Conservation (phyloP, 2,797 vertebrate species). For the Sebastolobus altivelis region DNA sequence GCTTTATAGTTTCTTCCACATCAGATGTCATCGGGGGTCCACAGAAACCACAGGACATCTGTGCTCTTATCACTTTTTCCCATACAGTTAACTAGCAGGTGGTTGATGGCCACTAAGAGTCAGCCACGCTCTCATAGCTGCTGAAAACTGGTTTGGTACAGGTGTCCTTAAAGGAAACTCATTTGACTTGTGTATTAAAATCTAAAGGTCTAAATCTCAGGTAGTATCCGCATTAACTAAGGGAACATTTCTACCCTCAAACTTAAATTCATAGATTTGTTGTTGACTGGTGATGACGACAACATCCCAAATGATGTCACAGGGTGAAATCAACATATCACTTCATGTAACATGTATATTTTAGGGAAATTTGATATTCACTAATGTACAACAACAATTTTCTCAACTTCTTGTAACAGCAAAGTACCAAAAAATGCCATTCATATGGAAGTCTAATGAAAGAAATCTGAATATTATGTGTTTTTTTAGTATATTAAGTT, state of each 20-base stretch:
- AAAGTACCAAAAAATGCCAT: neutral
- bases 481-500: neutral
- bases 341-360: neutral
- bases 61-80: slow-evolving; percentile 80
- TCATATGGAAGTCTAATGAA: neutral
- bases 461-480: neutral
- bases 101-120: slow-evolving; percentile 35
- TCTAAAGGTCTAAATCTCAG: neutral
- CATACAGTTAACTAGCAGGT: slow-evolving; percentile 59
- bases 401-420: neutral
- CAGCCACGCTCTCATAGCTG: slow-evolving; percentile 8
- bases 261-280: neutral
- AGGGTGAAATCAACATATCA: neutral
- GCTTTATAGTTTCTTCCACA: slow-evolving; percentile 47
- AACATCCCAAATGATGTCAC: neutral
- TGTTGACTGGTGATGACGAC: neutral
- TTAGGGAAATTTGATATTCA: neutral
- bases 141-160: slow-evolving; percentile 5
- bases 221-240: neutral
- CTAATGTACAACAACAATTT: neutral
- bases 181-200: neutral
- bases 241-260: neutral
- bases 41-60: slow-evolving; percentile 69
- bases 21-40: slow-evolving; percentile 37
- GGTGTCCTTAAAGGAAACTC: neutral